Conservation (phyloP, 2,113 vertebrate species). For the Phrynosoma blainvillii region DNA sequence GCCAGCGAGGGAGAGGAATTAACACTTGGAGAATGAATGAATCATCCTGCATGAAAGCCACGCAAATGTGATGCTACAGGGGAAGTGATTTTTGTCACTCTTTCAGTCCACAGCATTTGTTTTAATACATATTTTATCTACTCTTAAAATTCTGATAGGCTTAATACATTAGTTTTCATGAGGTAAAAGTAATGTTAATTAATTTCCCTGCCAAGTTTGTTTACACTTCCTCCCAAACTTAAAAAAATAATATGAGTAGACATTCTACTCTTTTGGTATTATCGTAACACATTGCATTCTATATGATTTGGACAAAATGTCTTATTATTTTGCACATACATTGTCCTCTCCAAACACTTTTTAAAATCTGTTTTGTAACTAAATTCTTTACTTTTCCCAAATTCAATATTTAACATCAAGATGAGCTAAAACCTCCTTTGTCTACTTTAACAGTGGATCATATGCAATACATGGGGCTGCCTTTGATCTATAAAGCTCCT, state of each 20-base stretch:
- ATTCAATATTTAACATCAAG: not conserved
- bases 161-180: not conserved
- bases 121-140: not conserved
- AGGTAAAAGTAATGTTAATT: not conserved
- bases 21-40: no score
- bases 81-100: not conserved
- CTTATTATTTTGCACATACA: not conserved
- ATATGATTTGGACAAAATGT: not conserved
- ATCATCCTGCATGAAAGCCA: no score
- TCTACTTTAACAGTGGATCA: constrained; percentile 2
- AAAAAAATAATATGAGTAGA: not conserved
- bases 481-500: constrained; percentile 10
- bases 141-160: not conserved
- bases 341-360: not conserved
- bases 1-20: no score
- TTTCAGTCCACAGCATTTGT: not conserved
- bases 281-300: not conserved
- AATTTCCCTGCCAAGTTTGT: not conserved
- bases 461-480: not conserved
- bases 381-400: not conserved
- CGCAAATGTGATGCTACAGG: no score
- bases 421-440: constrained; percentile 9
- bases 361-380: constrained; percentile 6
- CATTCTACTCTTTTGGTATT: no score
- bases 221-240: not conserved